phyloP scores from a whole-genome alignment of 2,797 vertebrate genomes.

The Varecia variegata region DNA sequence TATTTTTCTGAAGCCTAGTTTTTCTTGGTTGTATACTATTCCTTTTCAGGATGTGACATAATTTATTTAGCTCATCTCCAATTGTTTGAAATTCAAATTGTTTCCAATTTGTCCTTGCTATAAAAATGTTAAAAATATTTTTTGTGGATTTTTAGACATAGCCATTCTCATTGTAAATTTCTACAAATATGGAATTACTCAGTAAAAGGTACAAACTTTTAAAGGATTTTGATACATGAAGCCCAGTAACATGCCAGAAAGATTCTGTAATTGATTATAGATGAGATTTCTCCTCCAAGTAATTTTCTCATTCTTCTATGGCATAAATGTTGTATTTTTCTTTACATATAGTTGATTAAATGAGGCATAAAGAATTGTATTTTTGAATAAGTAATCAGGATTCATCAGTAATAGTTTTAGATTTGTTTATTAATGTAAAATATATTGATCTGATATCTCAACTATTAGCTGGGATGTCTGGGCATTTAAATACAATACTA shows the following conservation, averaged over 20 bases:
- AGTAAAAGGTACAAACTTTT: background rate
- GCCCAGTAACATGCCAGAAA: background rate
- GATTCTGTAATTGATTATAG: background rate
- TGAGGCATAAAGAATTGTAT: background rate
- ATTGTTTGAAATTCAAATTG: background rate
- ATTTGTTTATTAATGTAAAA: background rate
- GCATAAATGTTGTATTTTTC: background rate
- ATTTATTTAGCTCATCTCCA: background rate
- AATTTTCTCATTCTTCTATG: slow-evolving; percentile 16
- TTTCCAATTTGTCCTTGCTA: background rate
- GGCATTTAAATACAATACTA: slow-evolving; percentile 11
- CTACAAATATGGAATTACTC: background rate
- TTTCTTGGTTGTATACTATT: background rate
- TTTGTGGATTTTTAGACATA: background rate
- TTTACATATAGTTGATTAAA: background rate
- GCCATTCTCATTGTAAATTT: background rate
- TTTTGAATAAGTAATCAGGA: background rate
- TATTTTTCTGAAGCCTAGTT: background rate
- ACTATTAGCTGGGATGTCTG: background rate
- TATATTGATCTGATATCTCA: background rate
- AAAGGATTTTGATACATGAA: background rate
- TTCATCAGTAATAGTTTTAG: background rate
- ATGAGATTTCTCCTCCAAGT: background rate
- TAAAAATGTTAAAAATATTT: background rate
- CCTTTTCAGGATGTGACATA: background rate